Base-by-base conservation (phyloP, 2,113 vertebrate species). In the Halcyon malimbica region DNA sequence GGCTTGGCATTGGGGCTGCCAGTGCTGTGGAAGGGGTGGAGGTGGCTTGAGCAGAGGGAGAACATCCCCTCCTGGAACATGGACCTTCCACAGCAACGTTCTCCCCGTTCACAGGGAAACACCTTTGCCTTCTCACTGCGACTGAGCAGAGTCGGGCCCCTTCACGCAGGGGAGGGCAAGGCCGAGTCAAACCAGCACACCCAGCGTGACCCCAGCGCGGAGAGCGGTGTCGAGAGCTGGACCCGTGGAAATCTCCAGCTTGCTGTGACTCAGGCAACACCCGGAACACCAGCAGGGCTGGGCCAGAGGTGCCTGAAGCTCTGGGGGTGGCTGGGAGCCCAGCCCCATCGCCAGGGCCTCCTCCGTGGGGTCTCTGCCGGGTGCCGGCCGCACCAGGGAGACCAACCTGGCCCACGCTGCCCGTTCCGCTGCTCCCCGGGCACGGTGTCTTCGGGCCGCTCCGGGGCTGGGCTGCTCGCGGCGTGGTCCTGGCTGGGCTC, bases 381-480 rank as follows among this genome's bases (percentile, higher is more conserved):
- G 42, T 24, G 81, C 75, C 53, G 80, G 54, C 23, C 39, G 29
- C 87, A 39, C 29, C 90, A 44, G 62, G 70, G 84, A 83, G 78
- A 97, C 96, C 94, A 73, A 95, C 96, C 95, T 94, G 95, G 63
- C 84, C 4, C 4, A 0, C 12, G 75, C 54, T 71, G 92, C 85
- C 56, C 6, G 0, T 82, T 56, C 42, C 0, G 48, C 87, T 79
- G 87, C 75, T 93, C 57, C 62, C 17, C 2, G 0, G 70, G 57
- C 42, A 28, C 2, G 15, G 18, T 0, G 0, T 53, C 89, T 8
- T 41, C 4, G 0, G 60, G 65, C 65, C 0, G 3, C 48, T 83
- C 82, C 0, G 0, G 35, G 2, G 44, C 69, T 0, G 1, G 87
- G 87, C 80, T n/a, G 76, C 76, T 67, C 1, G 0, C 83, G 21